phyloP scores from a whole-genome alignment of 2,888 invertebrate species.

The Drosophila rellima region DNA sequence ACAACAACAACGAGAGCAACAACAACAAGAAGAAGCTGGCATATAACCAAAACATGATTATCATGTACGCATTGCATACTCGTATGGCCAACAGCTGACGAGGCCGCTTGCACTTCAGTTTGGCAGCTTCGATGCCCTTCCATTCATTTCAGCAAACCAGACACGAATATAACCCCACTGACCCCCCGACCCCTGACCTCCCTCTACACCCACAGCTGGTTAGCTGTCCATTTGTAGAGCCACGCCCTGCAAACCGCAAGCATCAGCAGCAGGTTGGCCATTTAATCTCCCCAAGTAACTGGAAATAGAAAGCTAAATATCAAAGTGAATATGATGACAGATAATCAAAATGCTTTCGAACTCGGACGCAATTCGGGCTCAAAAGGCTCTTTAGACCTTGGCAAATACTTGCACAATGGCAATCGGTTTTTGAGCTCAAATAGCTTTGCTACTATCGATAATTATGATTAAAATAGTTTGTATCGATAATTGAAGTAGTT shows the following conservation, averaged over 20 bases:
- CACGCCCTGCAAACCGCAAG: constrained; percentile 57
- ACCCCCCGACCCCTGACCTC: neutral
- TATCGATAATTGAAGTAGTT: neutral
- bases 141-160: constrained; percentile 17
- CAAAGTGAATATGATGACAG: constrained; percentile 77
- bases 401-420: neutral
- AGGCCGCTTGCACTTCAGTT: constrained; percentile 46
- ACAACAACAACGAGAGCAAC: constrained; percentile 46
- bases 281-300: constrained; percentile 79
- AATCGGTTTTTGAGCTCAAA: neutral
- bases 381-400: constrained; percentile 3
- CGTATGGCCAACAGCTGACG: constrained; percentile 75
- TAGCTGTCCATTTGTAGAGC: constrained; percentile 21
- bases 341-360: constrained; percentile 31
- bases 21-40: constrained; percentile 39
- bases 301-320: constrained; percentile 75
- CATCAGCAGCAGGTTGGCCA: constrained; percentile 53
- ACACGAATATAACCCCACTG: neutral
- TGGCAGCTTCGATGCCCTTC: constrained; percentile 32
- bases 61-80: constrained; percentile 67
- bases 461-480: too few species aligned
- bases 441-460: neutral
- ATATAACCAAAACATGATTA: constrained; percentile 71
- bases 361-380: constrained; percentile 7
- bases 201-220: neutral